These are phyloP conservation scores for Callorhinus ursinus DNA, from an alignment of 2,113 vertebrate genomes.

Conservation along the genomic window DNA sequence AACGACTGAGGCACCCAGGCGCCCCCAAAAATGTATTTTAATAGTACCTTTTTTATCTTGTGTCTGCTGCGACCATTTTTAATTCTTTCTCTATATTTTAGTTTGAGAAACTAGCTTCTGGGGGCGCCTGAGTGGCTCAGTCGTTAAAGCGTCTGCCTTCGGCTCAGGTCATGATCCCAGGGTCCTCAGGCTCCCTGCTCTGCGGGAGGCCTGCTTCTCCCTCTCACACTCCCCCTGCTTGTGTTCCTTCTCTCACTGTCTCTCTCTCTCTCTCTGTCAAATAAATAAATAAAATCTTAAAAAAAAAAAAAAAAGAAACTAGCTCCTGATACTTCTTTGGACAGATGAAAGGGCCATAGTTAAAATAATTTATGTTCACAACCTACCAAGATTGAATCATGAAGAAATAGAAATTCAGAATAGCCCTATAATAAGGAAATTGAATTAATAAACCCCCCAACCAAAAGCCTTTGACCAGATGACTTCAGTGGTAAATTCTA, in stretches of 20 bases:
- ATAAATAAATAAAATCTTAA: too few species aligned
- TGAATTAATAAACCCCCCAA: not conserved
- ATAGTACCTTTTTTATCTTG: not conserved
- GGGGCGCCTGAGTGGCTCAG: too few species aligned
- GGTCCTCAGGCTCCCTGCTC: too few species aligned
- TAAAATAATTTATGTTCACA: constrained; percentile 34
- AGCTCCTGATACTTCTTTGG: not conserved
- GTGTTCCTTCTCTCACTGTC: too few species aligned
- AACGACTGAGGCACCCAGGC: too few species aligned
- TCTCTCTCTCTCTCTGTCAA: too few species aligned
- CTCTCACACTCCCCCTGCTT: too few species aligned
- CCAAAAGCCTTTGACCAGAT: not conserved
- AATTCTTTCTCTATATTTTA: constrained; percentile 33
- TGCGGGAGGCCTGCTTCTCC: too few species aligned
- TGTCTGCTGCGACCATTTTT: not conserved
- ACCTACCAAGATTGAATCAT: not conserved
- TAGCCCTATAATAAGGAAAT: not conserved
- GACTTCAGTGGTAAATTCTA: not conserved
- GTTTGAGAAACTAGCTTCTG: not conserved
- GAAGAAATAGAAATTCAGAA: constrained; percentile 13
- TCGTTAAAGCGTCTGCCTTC: too few species aligned
- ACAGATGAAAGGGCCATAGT: not conserved
- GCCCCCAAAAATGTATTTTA: not conserved
- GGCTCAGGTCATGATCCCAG: too few species aligned
- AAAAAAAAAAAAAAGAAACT: not conserved